Conservation (phyloP, 2,888 invertebrate genomes). For the Dorcus parallelipipedus region DNA sequence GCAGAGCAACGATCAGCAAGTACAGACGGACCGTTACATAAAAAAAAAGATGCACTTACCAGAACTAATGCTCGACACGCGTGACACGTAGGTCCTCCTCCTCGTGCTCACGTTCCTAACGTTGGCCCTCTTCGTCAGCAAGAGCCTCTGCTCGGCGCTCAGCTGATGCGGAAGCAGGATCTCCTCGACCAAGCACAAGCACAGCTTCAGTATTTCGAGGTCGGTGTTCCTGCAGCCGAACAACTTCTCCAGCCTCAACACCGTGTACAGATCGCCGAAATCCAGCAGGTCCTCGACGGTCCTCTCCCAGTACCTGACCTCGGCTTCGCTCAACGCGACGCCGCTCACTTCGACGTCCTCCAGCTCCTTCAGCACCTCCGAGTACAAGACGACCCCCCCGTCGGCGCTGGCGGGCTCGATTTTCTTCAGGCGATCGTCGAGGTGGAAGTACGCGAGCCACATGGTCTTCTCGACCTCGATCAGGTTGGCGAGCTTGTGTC, state of each 20-base stretch:
- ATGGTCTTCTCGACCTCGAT: constrained; percentile 40
- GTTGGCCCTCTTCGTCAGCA: constrained; percentile 50
- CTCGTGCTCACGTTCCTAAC: constrained; percentile 45
- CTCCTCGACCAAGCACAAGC: constrained; percentile 63
- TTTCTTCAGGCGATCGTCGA: constrained; percentile 8
- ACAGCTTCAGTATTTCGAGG: constrained; percentile 60
- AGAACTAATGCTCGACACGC: constrained; percentile 36
- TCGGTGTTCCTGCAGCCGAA: constrained; percentile 52
- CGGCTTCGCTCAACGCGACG: constrained; percentile 44
- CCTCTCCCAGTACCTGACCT: constrained; percentile 49
- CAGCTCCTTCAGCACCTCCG: constrained; percentile 6
- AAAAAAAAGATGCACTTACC: constrained; percentile 35
- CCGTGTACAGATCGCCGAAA: constrained; percentile 57
- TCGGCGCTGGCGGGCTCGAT: constrained; percentile 1
- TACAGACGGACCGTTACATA: no score
- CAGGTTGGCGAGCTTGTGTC: constrained; percentile 31
- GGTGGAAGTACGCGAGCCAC: constrained; percentile 35
- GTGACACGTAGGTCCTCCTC: constrained; percentile 40
- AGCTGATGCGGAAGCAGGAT: constrained; percentile 60
- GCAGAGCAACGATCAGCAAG: no score
- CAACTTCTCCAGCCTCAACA: constrained; percentile 57
- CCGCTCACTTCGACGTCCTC: constrained; percentile 1
- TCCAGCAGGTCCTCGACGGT: constrained; percentile 57
- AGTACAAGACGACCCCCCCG: background rate
- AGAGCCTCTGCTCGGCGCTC: constrained; percentile 60